Evolutionary conservation across 2,888 invertebrate genomes (phyloP), one percentile per base, ranked within the genome.

Genomic region (Drosophila basisetae): DNA sequence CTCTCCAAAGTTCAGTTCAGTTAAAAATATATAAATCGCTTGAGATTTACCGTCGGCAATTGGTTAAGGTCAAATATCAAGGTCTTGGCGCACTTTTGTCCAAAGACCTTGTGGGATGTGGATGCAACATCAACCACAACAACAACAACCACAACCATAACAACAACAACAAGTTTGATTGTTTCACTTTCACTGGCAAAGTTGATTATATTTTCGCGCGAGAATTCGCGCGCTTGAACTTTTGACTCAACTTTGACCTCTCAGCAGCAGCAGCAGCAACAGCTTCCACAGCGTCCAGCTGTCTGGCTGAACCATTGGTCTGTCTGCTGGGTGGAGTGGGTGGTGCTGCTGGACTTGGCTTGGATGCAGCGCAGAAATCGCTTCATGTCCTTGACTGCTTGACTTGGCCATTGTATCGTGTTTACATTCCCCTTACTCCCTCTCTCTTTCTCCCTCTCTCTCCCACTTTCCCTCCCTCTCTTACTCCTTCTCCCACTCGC

Each of bases 131-230:
- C 55, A 9, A 18, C 28, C 22, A 53, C n/a, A 22, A 54, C 16
- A 33, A 33, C 16, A 31, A 5, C 18, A 5, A 30, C 16, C 4
- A 18, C 3, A 59, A 25, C 33, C 4, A 18, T 16, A 6, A 53
- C 13, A 25, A n/a, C 33, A 18, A 54, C 43, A 43, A 16, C 16
- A n/a, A 72, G 58, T 72, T 81, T 83, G 71, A 84, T 89, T 80
- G 74, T 84, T 84, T 84, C 84, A 89, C 87, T 87, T 89, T 86
- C 89, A 66, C 74, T 76, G 25, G 28, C 28, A 82, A 85, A 87
- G 90, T 87, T 89, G 90, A 89, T 87, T 87, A 87, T 82, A 69
- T 85, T 87, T 78, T 73, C 77, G 79, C 79, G 83, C 68, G 77
- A 59, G 73, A 41, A 71, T 76, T 25, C 47, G 47, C 68, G 70